Evolutionary conservation across 2,888 invertebrate genomes (phyloP).

Genomic region (Ernsta delagoae): DNA sequence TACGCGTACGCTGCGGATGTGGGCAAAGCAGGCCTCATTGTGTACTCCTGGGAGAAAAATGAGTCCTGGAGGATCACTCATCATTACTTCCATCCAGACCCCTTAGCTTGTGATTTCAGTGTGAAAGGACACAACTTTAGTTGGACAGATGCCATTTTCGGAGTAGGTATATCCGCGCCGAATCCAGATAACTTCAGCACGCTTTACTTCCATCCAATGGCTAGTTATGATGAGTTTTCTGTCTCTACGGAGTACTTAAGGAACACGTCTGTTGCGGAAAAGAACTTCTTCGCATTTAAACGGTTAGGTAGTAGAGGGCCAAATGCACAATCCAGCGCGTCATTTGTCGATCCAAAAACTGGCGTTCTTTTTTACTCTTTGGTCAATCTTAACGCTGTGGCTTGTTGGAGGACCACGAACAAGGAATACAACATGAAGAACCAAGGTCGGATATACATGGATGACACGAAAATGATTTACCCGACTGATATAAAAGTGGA

Average conservation of each 20-base stretch:
- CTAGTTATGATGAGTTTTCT: slow-evolving; percentile 90
- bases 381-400: slow-evolving; percentile 90
- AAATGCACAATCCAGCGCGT: slow-evolving; percentile 89
- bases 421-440: slow-evolving; percentile 88
- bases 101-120: slow-evolving; percentile 89
- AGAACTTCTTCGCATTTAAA: slow-evolving; percentile 87
- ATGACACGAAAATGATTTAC: slow-evolving; percentile 89
- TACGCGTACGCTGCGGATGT: slow-evolving; percentile 90
- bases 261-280: slow-evolving; percentile 82
- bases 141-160: slow-evolving; percentile 92
- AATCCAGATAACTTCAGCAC: slow-evolving; percentile 88
- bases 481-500: slow-evolving; percentile 92
- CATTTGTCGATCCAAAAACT: slow-evolving; percentile 88
- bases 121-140: slow-evolving; percentile 89
- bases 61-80: slow-evolving; percentile 91
- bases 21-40: slow-evolving; percentile 88
- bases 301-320: slow-evolving; percentile 88
- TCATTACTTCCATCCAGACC: slow-evolving; percentile 89
- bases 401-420: slow-evolving; percentile 91
- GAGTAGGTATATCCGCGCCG: slow-evolving; percentile 88
- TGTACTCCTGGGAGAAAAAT: slow-evolving; percentile 90
- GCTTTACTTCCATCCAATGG: slow-evolving; percentile 92
- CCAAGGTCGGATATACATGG: slow-evolving; percentile 90
- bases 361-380: slow-evolving; percentile 91
- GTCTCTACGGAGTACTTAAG: slow-evolving; percentile 89